These are phyloP conservation scores for Drosophila guanche DNA, from an alignment of 1,140 invertebrate species.

Conservation along the genomic window DNA sequence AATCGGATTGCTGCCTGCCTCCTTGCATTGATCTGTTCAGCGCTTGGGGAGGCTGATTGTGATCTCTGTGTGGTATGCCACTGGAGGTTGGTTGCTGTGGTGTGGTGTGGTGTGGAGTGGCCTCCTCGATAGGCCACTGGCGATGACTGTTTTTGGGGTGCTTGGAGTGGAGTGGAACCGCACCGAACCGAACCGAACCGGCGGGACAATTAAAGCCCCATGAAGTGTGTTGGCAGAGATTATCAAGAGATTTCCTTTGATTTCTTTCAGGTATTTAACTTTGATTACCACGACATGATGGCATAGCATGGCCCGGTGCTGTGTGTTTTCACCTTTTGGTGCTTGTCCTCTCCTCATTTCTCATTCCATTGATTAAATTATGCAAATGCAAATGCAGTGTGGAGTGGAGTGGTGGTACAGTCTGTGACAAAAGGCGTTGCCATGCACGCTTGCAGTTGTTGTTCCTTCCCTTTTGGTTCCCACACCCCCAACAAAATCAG, in stretches of 20 bases:
- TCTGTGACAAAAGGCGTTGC: slow-evolving; percentile 81
- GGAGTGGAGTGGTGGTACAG: neutral
- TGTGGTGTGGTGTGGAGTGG: slow-evolving; percentile 37
- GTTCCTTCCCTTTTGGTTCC: slow-evolving; percentile 39
- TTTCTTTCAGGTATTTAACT: slow-evolving; percentile 48
- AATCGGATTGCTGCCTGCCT: slow-evolving; percentile 38
- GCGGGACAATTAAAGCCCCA: slow-evolving; percentile 61
- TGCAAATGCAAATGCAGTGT: slow-evolving; percentile 65
- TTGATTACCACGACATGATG: slow-evolving; percentile 4
- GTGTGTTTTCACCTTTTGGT: slow-evolving; percentile 66
- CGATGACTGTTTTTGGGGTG: slow-evolving; percentile 12
- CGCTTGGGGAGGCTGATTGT: slow-evolving; percentile 52
- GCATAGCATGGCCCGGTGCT: no score
- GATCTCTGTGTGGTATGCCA: slow-evolving; percentile 63
- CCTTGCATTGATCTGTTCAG: slow-evolving; percentile 42
- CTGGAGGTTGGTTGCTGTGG: slow-evolving; percentile 11
- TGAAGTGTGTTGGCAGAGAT: slow-evolving; percentile 39
- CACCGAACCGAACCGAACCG: no score
- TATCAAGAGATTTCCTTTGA: slow-evolving; percentile 36
- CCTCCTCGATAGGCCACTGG: slow-evolving; percentile 6
- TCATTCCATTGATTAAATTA: slow-evolving; percentile 83
- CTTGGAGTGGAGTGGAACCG: slow-evolving; percentile 14
- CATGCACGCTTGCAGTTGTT: slow-evolving; percentile 62
- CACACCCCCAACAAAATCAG: slow-evolving; percentile 43
- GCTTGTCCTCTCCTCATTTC: slow-evolving; percentile 7